phyloP scores from a whole-genome alignment of 1,140 invertebrate species.

The Drosophila elegans region DNA sequence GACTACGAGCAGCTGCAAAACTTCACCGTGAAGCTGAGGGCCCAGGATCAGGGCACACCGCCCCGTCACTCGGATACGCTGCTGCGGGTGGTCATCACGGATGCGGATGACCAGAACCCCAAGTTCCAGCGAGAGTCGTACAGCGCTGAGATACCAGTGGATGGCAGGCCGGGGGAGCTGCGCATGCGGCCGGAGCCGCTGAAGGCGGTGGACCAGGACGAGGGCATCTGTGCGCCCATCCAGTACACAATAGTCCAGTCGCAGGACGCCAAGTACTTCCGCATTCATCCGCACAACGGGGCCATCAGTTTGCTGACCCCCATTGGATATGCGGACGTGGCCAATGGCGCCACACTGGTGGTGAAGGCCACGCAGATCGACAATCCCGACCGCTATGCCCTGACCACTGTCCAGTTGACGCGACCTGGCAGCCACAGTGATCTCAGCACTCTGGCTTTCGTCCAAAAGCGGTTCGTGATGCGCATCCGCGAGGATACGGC shows the following conservation, averaged over 20 bases:
- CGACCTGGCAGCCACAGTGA: constrained; percentile 84
- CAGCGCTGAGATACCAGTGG: constrained; percentile 88
- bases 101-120: constrained; percentile 97
- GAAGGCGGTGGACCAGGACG: constrained; percentile 90
- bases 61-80: constrained; percentile 90
- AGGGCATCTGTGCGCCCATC: constrained; percentile 90
- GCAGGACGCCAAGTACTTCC: constrained; percentile 84
- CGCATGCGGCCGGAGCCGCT: constrained; percentile 87
- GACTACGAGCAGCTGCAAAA: constrained; percentile 93
- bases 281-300: constrained; percentile 88
- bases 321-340: constrained; percentile 87
- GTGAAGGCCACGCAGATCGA: constrained; percentile 94
- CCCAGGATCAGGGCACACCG: constrained; percentile 93
- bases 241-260: constrained; percentile 87
- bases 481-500: constrained; percentile 91
- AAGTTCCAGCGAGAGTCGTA: constrained; percentile 92
- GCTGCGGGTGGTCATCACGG: constrained; percentile 92
- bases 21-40: constrained; percentile 92
- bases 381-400: constrained; percentile 94
- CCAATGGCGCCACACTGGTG: constrained; percentile 89
- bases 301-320: constrained; percentile 87
- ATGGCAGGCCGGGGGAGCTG: constrained; percentile 80
- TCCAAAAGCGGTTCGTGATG: constrained; percentile 90
- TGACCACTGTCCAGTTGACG: constrained; percentile 91
- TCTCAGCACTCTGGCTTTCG: constrained; percentile 87